Conservation (phyloP, 2,888 invertebrate genomes). For the Sturmia bella region DNA sequence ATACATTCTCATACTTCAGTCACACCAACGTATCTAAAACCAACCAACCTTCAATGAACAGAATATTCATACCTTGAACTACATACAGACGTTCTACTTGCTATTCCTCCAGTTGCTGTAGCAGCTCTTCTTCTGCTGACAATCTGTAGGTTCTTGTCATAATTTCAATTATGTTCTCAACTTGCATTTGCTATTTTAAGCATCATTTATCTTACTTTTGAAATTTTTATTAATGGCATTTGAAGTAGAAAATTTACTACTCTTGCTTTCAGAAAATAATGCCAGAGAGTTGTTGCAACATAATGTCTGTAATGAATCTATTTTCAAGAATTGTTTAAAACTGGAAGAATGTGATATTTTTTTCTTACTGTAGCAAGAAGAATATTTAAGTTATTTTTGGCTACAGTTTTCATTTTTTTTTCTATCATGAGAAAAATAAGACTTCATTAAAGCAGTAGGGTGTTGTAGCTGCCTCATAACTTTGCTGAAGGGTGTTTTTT, state of each 20-base stretch:
- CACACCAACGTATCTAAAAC: neutral
- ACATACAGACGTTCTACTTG: neutral
- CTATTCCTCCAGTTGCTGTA: no score
- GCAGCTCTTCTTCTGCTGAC: conserved; percentile 44
- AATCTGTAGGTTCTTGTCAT: conserved; percentile 71
- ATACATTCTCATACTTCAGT: conserved; percentile 4
- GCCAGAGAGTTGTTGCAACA: conserved; percentile 10
- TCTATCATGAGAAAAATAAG: no score
- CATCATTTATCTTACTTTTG: conserved; percentile 72
- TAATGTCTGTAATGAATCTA: conserved; percentile 6
- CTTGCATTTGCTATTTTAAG: conserved; percentile 70
- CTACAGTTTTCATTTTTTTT: no score
- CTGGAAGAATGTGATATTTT: conserved; percentile 9
- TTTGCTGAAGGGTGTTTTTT: neutral
- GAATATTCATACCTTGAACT: neutral
- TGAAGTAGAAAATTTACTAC: conserved; percentile 70
- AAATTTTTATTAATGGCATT: conserved; percentile 72
- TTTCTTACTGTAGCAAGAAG: neutral
- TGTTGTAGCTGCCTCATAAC: no score
- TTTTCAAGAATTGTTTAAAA: neutral
- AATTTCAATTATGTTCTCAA: conserved; percentile 71
- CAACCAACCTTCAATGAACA: neutral
- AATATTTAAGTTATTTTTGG: no score
- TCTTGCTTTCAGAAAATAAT: conserved; percentile 3
- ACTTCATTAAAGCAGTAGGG: no score